Percentiles rank a stretch among this genome's conserved stretches.
phyloP scores from a whole-genome alignment of 2,113 vertebrate species.

The Meles meles region DNA sequence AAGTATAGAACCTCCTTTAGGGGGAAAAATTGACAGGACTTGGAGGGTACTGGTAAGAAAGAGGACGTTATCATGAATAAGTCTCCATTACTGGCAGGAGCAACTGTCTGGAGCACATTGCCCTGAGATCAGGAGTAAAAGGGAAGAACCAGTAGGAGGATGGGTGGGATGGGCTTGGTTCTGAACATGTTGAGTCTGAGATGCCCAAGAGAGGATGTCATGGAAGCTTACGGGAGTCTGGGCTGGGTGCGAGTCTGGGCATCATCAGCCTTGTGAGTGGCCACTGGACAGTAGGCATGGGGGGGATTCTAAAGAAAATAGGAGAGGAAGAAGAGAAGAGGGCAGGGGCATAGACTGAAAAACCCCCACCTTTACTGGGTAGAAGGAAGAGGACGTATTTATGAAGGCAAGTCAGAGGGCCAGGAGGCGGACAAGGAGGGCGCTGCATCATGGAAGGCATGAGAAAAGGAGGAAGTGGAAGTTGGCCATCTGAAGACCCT shows the following conservation, averaged over 20 bases:
- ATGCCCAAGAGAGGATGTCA: background rate
- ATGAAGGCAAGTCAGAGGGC: background rate
- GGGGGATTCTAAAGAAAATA: background rate
- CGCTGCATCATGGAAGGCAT: no score
- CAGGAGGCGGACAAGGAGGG: background rate
- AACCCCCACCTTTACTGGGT: background rate
- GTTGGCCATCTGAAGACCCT: rapidly evolving
- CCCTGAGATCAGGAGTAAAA: background rate
- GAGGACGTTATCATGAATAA: no score
- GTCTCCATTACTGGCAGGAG: background rate
- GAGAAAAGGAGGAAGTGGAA: background rate
- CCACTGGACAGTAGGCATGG: background rate
- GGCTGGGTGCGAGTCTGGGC: background rate
- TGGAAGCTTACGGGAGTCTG: background rate
- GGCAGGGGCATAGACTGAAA: background rate
- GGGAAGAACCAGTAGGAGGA: background rate
- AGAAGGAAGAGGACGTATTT: background rate
- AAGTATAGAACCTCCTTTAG: background rate
- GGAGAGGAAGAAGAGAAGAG: background rate
- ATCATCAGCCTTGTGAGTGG: background rate
- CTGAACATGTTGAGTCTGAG: background rate
- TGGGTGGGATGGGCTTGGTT: background rate
- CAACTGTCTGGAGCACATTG: rapidly evolving
- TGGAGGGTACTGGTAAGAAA: background rate
- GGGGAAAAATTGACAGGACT: background rate